Conservation (phyloP, 2,113 vertebrate genomes). For the Sebastes fasciatus region DNA sequence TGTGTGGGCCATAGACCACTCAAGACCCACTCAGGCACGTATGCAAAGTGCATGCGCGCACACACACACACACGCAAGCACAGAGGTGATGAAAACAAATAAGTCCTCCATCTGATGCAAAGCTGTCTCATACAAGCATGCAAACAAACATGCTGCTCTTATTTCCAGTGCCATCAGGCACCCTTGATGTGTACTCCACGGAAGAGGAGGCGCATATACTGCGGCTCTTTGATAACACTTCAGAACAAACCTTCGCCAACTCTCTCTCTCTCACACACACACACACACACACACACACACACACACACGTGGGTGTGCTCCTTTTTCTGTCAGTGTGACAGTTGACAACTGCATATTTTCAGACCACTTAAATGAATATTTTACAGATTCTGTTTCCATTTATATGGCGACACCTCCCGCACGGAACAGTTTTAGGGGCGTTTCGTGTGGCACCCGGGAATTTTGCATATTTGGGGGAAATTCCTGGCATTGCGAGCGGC, state of each 20-base stretch:
- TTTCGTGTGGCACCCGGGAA: slow-evolving; percentile 54
- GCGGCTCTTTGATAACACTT: slow-evolving; percentile 81
- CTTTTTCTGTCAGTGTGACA: slow-evolving; percentile 70
- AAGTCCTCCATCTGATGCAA: slow-evolving; percentile 63
- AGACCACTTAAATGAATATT: slow-evolving; percentile 72
- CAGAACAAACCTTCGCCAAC: slow-evolving; percentile 74
- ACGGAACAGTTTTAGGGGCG: slow-evolving; percentile 22
- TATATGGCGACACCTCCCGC: slow-evolving; percentile 44
- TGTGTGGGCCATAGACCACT: neutral
- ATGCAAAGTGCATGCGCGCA: neutral
- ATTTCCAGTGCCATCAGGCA: slow-evolving; percentile 74
- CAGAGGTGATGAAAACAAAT: slow-evolving; percentile 60
- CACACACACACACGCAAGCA: slow-evolving; percentile 31
- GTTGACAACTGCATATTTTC: slow-evolving; percentile 73
- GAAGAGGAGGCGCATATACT: slow-evolving; percentile 67
- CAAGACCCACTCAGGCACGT: neutral
- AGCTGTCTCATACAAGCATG: slow-evolving; percentile 56
- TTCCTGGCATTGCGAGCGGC: slow-evolving; percentile 51
- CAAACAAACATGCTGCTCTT: slow-evolving; percentile 67
- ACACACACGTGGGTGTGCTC: slow-evolving; percentile 54
- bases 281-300: too few species aligned
- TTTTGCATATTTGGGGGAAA: slow-evolving; percentile 57
- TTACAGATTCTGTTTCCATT: slow-evolving; percentile 60
- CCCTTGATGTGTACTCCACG: slow-evolving; percentile 70
- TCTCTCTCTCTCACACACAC: slow-evolving; percentile 17